Conservation (phyloP, 2,113 vertebrate species). For the human region DNA sequence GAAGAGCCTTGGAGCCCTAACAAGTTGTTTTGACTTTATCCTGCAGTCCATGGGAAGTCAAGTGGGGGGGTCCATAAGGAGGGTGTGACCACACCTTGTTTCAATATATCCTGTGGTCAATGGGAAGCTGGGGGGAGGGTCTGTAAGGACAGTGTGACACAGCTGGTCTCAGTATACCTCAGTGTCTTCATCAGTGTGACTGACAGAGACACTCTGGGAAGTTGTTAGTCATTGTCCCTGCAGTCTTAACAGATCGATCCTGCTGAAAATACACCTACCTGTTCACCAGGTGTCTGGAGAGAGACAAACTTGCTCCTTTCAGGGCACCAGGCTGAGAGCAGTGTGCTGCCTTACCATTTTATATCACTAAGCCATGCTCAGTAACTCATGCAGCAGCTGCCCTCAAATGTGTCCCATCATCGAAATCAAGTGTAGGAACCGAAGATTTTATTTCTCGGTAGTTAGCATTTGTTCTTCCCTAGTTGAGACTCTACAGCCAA, state of each 20-base stretch:
- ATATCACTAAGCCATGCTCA: background rate
- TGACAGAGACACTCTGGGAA: background rate
- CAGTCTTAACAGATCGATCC: background rate
- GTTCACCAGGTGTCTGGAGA: background rate
- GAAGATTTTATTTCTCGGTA: background rate
- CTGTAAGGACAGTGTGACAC: no score
- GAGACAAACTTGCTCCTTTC: no score
- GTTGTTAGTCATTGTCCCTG: background rate
- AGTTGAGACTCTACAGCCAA: background rate
- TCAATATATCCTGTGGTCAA: background rate
- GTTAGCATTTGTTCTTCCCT: background rate
- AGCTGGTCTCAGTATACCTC: background rate
- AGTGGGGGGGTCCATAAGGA: background rate
- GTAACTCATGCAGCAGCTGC: no score
- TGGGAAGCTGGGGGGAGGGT: no score
- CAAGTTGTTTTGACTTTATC: background rate
- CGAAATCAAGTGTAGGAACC: background rate
- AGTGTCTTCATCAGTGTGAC: background rate
- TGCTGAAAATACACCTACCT: background rate
- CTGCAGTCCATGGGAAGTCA: background rate
- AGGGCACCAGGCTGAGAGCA: background rate
- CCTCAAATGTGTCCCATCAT: background rate
- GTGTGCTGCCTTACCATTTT: background rate
- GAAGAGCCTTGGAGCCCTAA: background rate
- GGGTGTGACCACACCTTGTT: no score